Conservation (phyloP, 2,797 vertebrate species). For the Todus mexicanus region DNA sequence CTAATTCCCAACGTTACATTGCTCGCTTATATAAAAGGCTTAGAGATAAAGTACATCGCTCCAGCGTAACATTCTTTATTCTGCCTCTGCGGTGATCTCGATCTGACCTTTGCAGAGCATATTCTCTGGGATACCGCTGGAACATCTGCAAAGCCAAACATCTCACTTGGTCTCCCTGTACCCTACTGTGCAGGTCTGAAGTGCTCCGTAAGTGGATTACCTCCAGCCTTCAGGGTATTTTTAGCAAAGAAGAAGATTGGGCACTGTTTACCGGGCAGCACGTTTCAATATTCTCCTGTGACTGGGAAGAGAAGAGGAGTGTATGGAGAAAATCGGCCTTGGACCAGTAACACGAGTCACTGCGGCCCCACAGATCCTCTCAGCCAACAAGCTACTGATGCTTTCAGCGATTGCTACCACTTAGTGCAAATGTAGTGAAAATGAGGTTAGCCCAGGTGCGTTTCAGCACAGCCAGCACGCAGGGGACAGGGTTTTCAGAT, state of each 20-base stretch:
- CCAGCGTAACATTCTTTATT: not conserved
- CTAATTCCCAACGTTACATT: not conserved
- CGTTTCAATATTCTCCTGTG: not conserved
- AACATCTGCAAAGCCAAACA: not conserved
- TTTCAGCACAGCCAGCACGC: not conserved
- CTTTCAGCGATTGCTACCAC: not conserved
- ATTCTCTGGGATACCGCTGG: not conserved
- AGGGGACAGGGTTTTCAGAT: not conserved
- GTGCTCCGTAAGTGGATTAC: not conserved
- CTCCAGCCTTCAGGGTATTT: not conserved
- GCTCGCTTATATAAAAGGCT: not conserved
- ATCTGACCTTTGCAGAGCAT: not conserved
- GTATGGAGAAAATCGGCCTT: not conserved
- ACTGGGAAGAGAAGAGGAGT: not conserved
- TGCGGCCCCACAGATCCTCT: not conserved
- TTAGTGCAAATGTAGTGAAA: not conserved
- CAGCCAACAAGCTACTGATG: not conserved
- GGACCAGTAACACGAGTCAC: not conserved
- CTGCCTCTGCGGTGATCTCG: not conserved
- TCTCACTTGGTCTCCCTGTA: not conserved
- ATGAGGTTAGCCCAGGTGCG: not conserved
- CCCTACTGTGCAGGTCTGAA: not conserved
- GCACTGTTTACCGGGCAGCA: not conserved
- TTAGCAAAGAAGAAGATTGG: not conserved
- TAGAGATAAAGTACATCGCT: not conserved